Evolutionary conservation across 2,113 vertebrate species (phyloP).

Genomic region (Microcebus tavaratra): DNA sequence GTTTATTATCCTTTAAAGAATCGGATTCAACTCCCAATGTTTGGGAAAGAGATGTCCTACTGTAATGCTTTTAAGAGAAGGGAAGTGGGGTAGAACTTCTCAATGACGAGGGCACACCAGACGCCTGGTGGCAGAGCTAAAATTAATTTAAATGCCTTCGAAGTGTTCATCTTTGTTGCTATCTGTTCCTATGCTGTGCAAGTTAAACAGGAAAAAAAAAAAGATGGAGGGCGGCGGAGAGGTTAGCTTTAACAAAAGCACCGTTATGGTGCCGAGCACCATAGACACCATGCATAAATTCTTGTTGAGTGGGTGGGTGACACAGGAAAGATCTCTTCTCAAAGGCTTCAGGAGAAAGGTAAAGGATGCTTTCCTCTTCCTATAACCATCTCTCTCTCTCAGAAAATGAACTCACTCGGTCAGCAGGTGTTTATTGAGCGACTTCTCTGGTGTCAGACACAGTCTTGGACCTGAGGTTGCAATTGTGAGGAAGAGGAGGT

Average conservation of each 20-base stretch:
- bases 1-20: slow-evolving; percentile 59
- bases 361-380: background rate
- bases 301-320: background rate
- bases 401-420: background rate
- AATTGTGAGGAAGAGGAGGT: background rate
- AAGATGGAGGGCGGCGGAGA: no score
- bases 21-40: slow-evolving; percentile 33
- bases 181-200: background rate
- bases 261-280: background rate
- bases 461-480: background rate
- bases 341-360: background rate
- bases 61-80: background rate
- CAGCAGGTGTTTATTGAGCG: background rate
- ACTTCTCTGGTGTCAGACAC: background rate
- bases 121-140: background rate
- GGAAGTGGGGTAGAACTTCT: background rate
- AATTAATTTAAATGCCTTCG: slow-evolving; percentile 45
- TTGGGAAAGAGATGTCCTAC: background rate
- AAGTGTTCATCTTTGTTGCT: slow-evolving; percentile 25
- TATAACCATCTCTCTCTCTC: background rate
- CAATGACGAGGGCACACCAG: background rate
- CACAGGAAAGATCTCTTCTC: background rate
- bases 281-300: background rate
- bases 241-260: background rate
- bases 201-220: background rate